Percentiles rank a stretch among this genome's conserved stretches.
These are phyloP conservation scores for Drosophila rhopaloa DNA, from an alignment of 1,140 invertebrate species.

Conservation along the genomic window DNA sequence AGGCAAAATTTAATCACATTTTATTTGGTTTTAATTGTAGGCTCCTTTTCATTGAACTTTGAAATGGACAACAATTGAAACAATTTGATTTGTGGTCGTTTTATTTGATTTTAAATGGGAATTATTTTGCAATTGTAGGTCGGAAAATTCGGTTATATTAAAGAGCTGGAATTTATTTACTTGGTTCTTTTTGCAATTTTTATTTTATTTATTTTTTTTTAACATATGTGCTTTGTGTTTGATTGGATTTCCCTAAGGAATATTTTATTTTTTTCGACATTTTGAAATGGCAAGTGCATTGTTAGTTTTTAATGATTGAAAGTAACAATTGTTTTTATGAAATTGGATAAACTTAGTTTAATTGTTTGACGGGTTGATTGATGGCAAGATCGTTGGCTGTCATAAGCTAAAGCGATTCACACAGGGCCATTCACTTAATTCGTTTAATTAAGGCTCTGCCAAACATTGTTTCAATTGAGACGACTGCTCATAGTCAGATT, in stretches of 20 bases:
- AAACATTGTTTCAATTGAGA: constrained; percentile 42
- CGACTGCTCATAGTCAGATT: constrained; percentile 8
- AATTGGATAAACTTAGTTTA: constrained; percentile 7
- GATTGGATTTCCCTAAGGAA: background rate
- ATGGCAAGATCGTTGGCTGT: constrained; percentile 10
- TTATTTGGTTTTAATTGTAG: constrained; percentile 2
- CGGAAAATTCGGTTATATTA: constrained; percentile 14
- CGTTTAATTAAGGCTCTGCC: constrained; percentile 50
- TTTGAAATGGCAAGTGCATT: constrained; percentile 5
- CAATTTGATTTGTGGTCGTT: constrained; percentile 34
- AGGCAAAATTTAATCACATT: constrained; percentile 2
- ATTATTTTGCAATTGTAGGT: constrained; percentile 12
- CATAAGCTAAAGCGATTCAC: constrained; percentile 1
- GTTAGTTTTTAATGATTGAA: background rate
- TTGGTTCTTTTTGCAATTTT: background rate
- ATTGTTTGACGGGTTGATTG: constrained; percentile 19
- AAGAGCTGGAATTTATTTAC: background rate
- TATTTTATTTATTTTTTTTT: background rate
- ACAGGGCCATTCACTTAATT: constrained; percentile 43
- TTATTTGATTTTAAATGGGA: constrained; percentile 14
- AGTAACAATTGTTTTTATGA: background rate
- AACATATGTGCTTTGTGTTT: background rate
- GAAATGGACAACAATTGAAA: constrained; percentile 10
- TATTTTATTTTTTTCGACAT: background rate
- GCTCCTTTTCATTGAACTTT: background rate